Percentiles rank a stretch among this genome's conserved stretches.
Conservation (phyloP, 2,888 invertebrate genomes). For the Stenoptilia bipunctidactyla region DNA sequence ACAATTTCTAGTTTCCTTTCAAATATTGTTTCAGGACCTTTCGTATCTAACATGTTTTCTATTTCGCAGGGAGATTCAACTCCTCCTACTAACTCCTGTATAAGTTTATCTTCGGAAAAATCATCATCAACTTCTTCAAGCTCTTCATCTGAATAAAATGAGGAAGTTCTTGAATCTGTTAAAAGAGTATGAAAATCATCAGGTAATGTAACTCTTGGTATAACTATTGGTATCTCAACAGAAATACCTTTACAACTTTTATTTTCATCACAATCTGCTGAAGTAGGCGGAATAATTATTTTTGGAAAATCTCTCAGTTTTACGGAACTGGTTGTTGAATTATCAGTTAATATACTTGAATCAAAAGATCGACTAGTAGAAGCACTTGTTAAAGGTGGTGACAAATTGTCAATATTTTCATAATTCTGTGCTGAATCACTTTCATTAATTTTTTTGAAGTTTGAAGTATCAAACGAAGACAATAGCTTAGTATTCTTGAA, state of each 20-base stretch:
- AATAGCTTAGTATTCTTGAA: slow-evolving; percentile 50
- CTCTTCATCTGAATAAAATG: slow-evolving; percentile 47
- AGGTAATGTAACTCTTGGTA: slow-evolving; percentile 63
- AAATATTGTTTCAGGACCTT: slow-evolving; percentile 50
- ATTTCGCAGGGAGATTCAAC: slow-evolving; percentile 51
- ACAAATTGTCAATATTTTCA: slow-evolving; percentile 46
- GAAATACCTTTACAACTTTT: slow-evolving; percentile 72
- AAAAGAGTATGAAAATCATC: slow-evolving; percentile 51
- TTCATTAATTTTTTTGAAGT: slow-evolving; percentile 31
- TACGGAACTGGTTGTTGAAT: slow-evolving; percentile 14
- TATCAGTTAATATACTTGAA: slow-evolving; percentile 20
- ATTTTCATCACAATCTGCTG: slow-evolving; percentile 64
- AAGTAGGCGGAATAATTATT: slow-evolving; percentile 66
- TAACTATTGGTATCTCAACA: slow-evolving; percentile 43
- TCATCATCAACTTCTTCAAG: slow-evolving; percentile 39
- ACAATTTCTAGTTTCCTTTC: slow-evolving; percentile 58
- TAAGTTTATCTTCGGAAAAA: slow-evolving; percentile 47
- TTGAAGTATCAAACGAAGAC: slow-evolving; percentile 43
- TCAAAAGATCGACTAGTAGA: slow-evolving; percentile 29
- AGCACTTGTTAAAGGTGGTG: slow-evolving; percentile 19
- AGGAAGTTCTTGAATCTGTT: slow-evolving; percentile 41
- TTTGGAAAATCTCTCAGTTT: slow-evolving; percentile 48
- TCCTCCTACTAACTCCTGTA: slow-evolving; percentile 57
- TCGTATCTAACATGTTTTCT: slow-evolving; percentile 44
- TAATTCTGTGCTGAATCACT: slow-evolving; percentile 29